phyloP scores from a whole-genome alignment of 1,140 invertebrate species.

The Habropoda laboriosa region DNA sequence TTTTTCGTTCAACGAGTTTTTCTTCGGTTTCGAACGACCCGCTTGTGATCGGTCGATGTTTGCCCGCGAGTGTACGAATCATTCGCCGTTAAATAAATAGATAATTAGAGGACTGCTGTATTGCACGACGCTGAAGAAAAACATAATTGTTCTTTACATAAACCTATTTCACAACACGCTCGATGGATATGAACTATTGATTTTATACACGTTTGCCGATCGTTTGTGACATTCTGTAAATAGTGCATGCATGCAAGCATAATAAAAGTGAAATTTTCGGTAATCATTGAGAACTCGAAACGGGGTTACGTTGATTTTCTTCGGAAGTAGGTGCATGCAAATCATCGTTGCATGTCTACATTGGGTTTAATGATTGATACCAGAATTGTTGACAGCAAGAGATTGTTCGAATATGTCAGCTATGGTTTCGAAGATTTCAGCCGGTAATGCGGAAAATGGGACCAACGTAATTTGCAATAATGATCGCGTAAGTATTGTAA shows the following conservation, averaged over 20 bases:
- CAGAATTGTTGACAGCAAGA: neutral
- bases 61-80: neutral
- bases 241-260: neutral
- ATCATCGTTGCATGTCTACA: neutral
- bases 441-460: conserved; percentile 63
- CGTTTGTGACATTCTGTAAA: neutral
- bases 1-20: neutral
- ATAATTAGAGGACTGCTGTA: neutral
- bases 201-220: neutral
- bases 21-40: neutral
- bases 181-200: neutral
- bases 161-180: neutral
- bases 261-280: conserved; percentile 7
- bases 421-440: conserved; percentile 50
- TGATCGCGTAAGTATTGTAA: conserved; percentile 67
- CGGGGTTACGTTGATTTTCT: neutral
- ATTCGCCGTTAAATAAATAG: neutral
- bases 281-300: neutral
- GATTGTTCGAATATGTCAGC: conserved; percentile 66
- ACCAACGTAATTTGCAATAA: conserved; percentile 56
- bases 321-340: neutral
- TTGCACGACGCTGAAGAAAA: neutral
- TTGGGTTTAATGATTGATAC: neutral
- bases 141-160: neutral
- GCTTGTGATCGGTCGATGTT: neutral